These are phyloP conservation scores for Odontocerum albicorne DNA, from an alignment of 2,888 invertebrate species.

Conservation along the genomic window DNA sequence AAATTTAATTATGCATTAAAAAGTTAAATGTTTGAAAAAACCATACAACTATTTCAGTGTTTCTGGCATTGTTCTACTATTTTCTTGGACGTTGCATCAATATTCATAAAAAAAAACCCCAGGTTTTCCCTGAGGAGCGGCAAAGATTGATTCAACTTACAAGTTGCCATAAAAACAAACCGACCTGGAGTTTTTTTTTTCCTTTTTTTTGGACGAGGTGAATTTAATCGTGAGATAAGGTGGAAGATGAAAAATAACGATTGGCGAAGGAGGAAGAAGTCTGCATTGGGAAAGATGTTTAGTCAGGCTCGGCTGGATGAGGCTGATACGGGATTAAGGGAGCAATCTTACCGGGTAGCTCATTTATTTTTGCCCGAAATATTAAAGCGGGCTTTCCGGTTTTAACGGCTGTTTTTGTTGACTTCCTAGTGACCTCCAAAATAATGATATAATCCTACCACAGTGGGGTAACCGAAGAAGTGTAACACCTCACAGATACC, in stretches of 20 bases:
- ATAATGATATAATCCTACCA: conserved; percentile 11
- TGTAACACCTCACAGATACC: too few relatives aligned
- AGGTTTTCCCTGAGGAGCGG: neutral
- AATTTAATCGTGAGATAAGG: conserved; percentile 9
- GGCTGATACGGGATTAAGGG: conserved; percentile 14
- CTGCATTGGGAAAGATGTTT: conserved; percentile 1
- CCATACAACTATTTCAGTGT: too few relatives aligned
- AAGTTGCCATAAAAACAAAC: conserved; percentile 7
- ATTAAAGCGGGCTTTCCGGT: conserved; percentile 18
- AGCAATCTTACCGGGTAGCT: conserved; percentile 13
- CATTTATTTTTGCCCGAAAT: conserved; percentile 18
- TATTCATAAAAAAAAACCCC: conserved; percentile 9
- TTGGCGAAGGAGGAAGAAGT: neutral
- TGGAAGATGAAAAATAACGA: conserved; percentile 1
- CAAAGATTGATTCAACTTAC: conserved; percentile 12
- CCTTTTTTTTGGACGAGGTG: neutral
- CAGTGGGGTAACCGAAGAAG: too few relatives aligned
- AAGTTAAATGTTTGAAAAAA: too few relatives aligned
- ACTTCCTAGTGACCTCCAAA: conserved; percentile 19
- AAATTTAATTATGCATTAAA: too few relatives aligned
- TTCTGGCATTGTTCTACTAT: too few relatives aligned
- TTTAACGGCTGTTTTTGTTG: conserved; percentile 24
- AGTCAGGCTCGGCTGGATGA: neutral
- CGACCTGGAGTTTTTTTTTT: neutral
- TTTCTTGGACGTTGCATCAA: conserved; percentile 15